phyloP scores from a whole-genome alignment of 1,140 invertebrate genomes.

The Lucilia sericata region DNA sequence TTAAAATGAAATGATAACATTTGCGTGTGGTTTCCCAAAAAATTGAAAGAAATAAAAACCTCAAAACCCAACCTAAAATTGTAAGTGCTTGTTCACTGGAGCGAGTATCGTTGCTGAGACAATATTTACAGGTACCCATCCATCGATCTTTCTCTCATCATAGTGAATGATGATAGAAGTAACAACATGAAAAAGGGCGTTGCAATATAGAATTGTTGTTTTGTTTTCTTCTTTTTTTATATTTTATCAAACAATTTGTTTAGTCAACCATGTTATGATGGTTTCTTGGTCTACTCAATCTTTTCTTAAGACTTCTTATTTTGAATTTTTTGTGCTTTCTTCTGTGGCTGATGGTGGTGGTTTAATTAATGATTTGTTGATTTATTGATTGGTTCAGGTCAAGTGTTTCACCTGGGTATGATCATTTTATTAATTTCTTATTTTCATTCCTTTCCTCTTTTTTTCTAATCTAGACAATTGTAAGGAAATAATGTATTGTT shows the following conservation, averaged over 20 bases:
- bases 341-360: background rate
- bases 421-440: slow-evolving; percentile 35
- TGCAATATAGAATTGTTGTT: background rate
- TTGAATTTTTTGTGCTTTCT: background rate
- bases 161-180: background rate
- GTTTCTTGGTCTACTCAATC: background rate
- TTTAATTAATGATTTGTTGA: slow-evolving; percentile 66
- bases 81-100: background rate
- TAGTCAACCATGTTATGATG: slow-evolving; percentile 1
- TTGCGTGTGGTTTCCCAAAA: slow-evolving; percentile 41
- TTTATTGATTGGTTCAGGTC: slow-evolving; percentile 66
- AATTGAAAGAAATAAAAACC: too few species aligned
- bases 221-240: background rate
- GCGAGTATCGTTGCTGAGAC: background rate
- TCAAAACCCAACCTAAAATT: background rate
- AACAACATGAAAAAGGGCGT: slow-evolving; percentile 34
- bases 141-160: slow-evolving; percentile 16
- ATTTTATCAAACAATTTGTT: slow-evolving; percentile 6
- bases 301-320: background rate
- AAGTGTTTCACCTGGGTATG: slow-evolving; percentile 53
- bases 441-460: too few species aligned
- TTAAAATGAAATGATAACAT: slow-evolving; percentile 47
- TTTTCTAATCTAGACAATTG: background rate
- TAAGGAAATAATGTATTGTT: background rate
- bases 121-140: background rate